A percentile compares a stretch with the other conserved stretches of the same genome.
Evolutionary conservation across 1,140 invertebrate species (phyloP).

Genomic region (Arctopsyche grandis): DNA sequence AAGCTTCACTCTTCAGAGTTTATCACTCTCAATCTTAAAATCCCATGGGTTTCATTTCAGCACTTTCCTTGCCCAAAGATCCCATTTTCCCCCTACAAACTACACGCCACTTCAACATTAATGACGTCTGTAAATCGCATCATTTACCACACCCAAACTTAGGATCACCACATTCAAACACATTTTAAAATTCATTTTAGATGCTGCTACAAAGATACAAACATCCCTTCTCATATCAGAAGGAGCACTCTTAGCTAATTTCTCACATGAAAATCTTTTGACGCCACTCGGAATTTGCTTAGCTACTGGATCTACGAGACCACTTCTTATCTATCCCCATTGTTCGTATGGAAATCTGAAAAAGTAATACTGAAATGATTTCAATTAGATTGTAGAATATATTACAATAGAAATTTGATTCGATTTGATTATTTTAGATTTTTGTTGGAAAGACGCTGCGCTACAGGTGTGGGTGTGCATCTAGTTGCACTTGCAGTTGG

Average conservation of each 20-base stretch:
- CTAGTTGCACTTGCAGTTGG: slow-evolving; percentile 91
- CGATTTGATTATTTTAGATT: slow-evolving; percentile 36
- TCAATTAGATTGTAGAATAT: neutral
- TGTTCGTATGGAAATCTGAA: slow-evolving; percentile 88
- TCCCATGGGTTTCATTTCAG: too few species aligned
- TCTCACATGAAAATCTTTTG: slow-evolving; percentile 85
- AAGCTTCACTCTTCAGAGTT: neutral
- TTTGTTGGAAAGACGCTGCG: slow-evolving; percentile 36
- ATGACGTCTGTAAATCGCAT: too few species aligned
- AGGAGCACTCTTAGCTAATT: slow-evolving; percentile 83
- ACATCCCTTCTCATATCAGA: slow-evolving; percentile 84
- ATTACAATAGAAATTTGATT: neutral
- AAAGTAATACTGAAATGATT: slow-evolving; percentile 58
- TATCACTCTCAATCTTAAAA: too few species aligned
- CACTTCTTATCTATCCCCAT: slow-evolving; percentile 85
- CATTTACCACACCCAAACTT: too few species aligned
- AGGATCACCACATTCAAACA: too few species aligned
- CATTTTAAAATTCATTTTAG: slow-evolving; percentile 61
- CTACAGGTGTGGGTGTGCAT: slow-evolving; percentile 73
- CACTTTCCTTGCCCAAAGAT: too few species aligned
- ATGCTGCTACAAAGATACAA: slow-evolving; percentile 84
- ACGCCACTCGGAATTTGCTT: slow-evolving; percentile 82
- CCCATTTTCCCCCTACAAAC: too few species aligned
- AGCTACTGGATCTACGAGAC: slow-evolving; percentile 58
- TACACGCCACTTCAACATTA: too few species aligned